Base-by-base conservation (phyloP, 2,888 invertebrate species). In the Megamerina dolium region DNA sequence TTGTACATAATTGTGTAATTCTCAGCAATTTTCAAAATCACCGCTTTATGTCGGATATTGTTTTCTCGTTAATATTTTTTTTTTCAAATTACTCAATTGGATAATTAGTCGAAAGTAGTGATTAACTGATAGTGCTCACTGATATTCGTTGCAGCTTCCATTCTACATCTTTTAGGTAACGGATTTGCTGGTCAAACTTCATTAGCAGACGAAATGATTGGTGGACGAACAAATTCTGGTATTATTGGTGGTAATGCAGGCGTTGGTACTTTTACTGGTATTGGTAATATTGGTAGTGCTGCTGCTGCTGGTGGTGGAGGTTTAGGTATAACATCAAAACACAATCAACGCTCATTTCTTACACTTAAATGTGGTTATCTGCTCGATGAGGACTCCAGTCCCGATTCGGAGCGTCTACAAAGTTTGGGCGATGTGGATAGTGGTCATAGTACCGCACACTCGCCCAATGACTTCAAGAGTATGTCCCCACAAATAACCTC, bases 391-490 rank as follows among this genome's bases (percentile, higher is more conserved):
- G 89, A 90, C 63, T 85, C 85, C 32, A 89, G 89, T 51, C 90
- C 90, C 5, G 90, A 90, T 61, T 89, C 89, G 18, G 89, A 89
- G 60, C 77, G 87, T 50, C 76, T 88, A 54, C 82, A 88, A 59
- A 87, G 73, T 66, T 65, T 80, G 37, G 80, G 80, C 4, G 83
- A 87, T 62, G 84, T 85, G 10, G 92, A 92, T 65, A 92, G 91
- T 57, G 92, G 92, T 2, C 89, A 91, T 64, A 91, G 91, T 56
- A 91, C 91, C 16, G 88, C 89, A 35, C 91, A 92, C 67, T 91
- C 91, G 0, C 91, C 92, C 33, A 91, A 89, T 56, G 89, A 88
- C 19, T 87, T 86, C 38, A 90, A 89, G 72, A 88, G 87, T 55
- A 80, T 88, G 72, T 89, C 90, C 26, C 89, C 85, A 9, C 72